These are phyloP conservation scores for Scaptomyza polygonia DNA, from an alignment of 2,888 invertebrate species.

Conservation along the genomic window DNA sequence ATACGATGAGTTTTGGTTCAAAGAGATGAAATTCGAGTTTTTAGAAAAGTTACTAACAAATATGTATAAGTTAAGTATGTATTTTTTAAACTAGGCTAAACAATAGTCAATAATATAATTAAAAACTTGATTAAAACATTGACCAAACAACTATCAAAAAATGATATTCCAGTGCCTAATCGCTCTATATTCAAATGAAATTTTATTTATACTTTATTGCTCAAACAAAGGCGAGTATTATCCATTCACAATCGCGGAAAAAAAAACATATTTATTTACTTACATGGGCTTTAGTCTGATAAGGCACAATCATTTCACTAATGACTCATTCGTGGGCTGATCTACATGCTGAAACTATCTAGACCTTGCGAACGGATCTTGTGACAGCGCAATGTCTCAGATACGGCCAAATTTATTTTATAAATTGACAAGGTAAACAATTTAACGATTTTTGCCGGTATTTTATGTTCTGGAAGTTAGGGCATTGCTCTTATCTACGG, in stretches of 20 bases:
- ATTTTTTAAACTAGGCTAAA: conserved; percentile 48
- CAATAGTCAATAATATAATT: conserved; percentile 41
- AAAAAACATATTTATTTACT: conserved; percentile 8
- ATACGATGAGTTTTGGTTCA: conserved; percentile 34
- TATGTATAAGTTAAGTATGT: conserved; percentile 34
- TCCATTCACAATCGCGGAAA: conserved; percentile 20
- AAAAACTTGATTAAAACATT: conserved; percentile 35
- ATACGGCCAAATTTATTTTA: not conserved
- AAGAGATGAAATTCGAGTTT: conserved; percentile 1
- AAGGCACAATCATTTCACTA: conserved; percentile 11
- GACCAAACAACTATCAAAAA: conserved; percentile 43
- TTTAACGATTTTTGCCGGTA: conserved; percentile 3
- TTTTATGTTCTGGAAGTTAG: conserved; percentile 12
- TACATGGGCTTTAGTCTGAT: conserved; percentile 32
- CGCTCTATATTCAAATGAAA: conserved; percentile 7
- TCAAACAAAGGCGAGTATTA: not conserved
- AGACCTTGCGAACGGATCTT: not conserved
- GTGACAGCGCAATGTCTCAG: conserved; percentile 8
- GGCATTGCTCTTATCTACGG: conserved; percentile 23
- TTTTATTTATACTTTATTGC: not conserved
- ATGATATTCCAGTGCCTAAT: conserved; percentile 3
- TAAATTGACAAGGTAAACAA: not conserved
- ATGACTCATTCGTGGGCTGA: conserved; percentile 41
- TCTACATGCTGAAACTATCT: conserved; percentile 15
- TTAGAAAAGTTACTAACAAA: not conserved